Evolutionary conservation across 2,113 vertebrate species (phyloP), one percentile per base, ranked within the genome.

Genomic region (Myocastor coypus): DNA sequence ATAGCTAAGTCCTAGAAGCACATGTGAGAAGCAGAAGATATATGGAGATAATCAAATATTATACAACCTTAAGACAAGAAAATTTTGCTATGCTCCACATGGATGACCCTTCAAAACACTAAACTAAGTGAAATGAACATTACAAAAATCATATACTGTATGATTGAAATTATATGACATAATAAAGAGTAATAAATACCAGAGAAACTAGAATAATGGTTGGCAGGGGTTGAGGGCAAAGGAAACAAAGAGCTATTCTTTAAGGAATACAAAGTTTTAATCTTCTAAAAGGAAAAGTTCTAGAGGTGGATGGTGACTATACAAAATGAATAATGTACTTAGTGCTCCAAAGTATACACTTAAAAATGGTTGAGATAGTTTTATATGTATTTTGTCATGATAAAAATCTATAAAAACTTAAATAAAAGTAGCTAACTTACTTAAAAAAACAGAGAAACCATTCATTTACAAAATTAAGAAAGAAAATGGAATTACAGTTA

Each of bases 401-500:
- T 42, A 61, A 84, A 73, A 37, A 37, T 61, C 68, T 84, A 30
- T 37, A 63, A 37, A 86, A 30, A 28, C 28, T 57, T 82, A 59
- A 87, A 30, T 87, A 90, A 37, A 92, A 92, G 71, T 26, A 86
- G 64, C 14, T 95, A 66, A 89, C 28, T 19, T 87, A 84, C 24
- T 63, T 40, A 32, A 8, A 55, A 92, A 91, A 89, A 55, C 0
- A 34, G 22, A 61, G 50, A 95, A 83, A 75, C 16, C 9, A 85
- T 77, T 88, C 52, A 91, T 26, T 85, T 22, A 82, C 16, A 94
- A 63, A 94, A 87, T 69, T 85, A 68, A 91, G 83, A 81, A 94
- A 87, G 34, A 84, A 94, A 95, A 93, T 0, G 69, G 28, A 68
- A 92, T 37, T 12, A 85, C 2, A 83, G n/a, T 57, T 64, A 88